Percentiles rank a stretch among this genome's conserved stretches.
These are phyloP conservation scores for Sapayoa aenigma DNA, from an alignment of 2,113 vertebrate species.

Conservation along the genomic window DNA sequence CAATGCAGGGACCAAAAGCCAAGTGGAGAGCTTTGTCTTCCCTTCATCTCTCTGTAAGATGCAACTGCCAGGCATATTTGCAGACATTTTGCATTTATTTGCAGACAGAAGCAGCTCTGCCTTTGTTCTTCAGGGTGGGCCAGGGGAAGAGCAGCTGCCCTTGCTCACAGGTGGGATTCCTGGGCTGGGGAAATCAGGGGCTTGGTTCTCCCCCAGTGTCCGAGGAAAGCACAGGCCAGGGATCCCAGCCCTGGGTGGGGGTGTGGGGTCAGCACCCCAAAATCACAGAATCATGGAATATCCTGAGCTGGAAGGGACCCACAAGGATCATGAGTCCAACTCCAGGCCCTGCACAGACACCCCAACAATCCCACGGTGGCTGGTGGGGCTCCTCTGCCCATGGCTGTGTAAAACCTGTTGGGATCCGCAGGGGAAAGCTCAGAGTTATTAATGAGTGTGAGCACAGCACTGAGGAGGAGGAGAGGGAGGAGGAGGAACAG, in stretches of 20 bases:
- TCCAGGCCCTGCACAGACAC: not conserved
- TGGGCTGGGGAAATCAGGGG: rapidly evolving
- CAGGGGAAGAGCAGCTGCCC: not conserved
- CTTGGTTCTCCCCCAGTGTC: rapidly evolving
- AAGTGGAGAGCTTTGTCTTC: not conserved
- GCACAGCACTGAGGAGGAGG: not conserved
- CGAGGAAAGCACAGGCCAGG: not conserved
- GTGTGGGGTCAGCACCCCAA: no score
- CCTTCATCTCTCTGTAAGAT: not conserved
- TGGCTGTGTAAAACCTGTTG: not conserved
- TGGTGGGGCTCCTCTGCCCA: not conserved
- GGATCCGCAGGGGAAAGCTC: not conserved
- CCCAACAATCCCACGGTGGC: not conserved
- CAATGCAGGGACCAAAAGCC: not conserved
- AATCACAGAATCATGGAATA: not conserved
- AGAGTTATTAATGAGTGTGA: not conserved
- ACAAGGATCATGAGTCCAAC: not conserved
- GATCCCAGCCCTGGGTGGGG: not conserved
- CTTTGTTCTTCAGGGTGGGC: no score
- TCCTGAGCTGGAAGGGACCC: not conserved
- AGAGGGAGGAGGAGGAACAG: not conserved
- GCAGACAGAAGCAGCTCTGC: not conserved
- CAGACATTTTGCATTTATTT: not conserved
- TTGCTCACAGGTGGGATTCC: not conserved
- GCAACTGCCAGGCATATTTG: rapidly evolving